phyloP scores from a whole-genome alignment of 1,140 invertebrate genomes.

The Zaprionus ghesquierei region DNA sequence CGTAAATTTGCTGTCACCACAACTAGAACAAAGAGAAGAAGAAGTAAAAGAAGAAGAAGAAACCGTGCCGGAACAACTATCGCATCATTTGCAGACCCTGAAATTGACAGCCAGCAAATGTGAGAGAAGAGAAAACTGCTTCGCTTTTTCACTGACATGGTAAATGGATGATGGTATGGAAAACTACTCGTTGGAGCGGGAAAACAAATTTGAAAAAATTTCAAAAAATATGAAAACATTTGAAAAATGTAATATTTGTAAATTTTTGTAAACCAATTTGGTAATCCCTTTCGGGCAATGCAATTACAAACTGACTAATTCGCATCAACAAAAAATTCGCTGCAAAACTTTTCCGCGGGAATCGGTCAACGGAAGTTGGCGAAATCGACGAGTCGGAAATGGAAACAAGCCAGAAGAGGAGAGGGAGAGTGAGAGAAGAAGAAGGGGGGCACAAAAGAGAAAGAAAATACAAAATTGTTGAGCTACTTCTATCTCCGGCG shows the following conservation, averaged over 20 bases:
- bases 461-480: neutral
- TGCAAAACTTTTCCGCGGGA: neutral
- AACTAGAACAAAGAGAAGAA: neutral
- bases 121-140: neutral
- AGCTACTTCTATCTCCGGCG: neutral
- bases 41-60: neutral
- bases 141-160: neutral
- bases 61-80: neutral
- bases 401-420: neutral
- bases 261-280: neutral
- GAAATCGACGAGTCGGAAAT: neutral
- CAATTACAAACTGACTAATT: neutral
- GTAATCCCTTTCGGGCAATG: neutral
- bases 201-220: too few species aligned
- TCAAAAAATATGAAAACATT: neutral
- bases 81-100: neutral
- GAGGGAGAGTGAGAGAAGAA: neutral
- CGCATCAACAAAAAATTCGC: neutral
- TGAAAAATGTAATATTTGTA: neutral
- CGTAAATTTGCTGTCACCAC: conserved; percentile 29
- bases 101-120: neutral
- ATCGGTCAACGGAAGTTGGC: neutral
- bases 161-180: too few species aligned
- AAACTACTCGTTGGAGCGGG: too few species aligned
- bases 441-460: neutral